phyloP scores from a whole-genome alignment of 2,113 vertebrate species.

The Geothlypis trichas region DNA sequence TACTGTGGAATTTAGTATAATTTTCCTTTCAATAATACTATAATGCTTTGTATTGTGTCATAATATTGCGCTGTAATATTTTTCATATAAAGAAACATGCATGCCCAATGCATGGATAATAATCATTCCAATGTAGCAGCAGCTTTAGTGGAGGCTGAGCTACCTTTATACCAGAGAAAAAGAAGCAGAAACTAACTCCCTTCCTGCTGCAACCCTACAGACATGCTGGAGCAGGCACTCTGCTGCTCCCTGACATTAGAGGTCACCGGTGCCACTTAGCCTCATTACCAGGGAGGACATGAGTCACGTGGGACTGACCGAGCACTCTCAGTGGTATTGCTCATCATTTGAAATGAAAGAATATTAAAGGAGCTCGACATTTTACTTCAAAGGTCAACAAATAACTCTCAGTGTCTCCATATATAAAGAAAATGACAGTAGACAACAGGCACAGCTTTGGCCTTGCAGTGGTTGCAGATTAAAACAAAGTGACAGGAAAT shows the following conservation, averaged over 20 bases:
- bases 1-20: not conserved
- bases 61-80: not conserved
- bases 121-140: not conserved
- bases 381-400: slow-evolving; percentile 55
- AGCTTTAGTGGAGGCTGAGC: not conserved
- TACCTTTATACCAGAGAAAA: not conserved
- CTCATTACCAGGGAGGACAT: not conserved
- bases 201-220: not conserved
- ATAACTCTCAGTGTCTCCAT: slow-evolving; percentile 32
- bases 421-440: slow-evolving; percentile 42
- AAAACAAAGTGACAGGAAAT: slow-evolving; percentile 55
- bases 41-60: not conserved
- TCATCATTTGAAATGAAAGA: slow-evolving; percentile 47
- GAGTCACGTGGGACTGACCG: not conserved
- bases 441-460: slow-evolving; percentile 18
- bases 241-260: not conserved
- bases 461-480: not conserved
- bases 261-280: slow-evolving; percentile 37
- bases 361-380: slow-evolving; percentile 56
- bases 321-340: slow-evolving; percentile 15
- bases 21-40: not conserved
- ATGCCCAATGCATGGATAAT: not conserved
- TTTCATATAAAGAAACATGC: not conserved
- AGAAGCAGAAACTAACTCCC: not conserved
- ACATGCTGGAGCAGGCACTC: not conserved